Percentiles rank a stretch among this genome's conserved stretches.
These are phyloP conservation scores for Ciconia boyciana DNA, from an alignment of 2,113 vertebrate species.

Conservation along the genomic window DNA sequence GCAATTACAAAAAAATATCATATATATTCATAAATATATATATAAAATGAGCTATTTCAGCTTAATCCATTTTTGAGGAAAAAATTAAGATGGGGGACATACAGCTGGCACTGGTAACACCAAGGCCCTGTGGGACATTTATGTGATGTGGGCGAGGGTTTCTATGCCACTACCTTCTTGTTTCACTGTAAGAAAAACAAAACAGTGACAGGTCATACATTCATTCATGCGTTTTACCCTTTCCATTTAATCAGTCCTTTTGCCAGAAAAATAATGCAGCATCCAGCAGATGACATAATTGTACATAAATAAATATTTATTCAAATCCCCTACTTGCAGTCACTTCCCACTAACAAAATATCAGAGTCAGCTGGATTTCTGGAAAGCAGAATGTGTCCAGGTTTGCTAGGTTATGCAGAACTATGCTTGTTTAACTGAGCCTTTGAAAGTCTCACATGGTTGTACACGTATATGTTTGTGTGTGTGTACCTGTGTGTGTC, in stretches of 20 bases:
- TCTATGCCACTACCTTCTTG: neutral
- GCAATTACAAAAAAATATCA: neutral
- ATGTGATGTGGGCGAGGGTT: neutral
- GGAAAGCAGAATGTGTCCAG: neutral
- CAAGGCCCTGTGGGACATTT: neutral
- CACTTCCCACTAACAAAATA: slow-evolving; percentile 1
- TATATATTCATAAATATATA: neutral
- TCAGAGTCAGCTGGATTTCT: neutral
- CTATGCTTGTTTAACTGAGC: neutral
- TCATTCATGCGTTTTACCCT: neutral
- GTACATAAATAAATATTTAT: slow-evolving; percentile 18
- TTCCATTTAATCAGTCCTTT: neutral
- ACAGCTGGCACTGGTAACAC: neutral
- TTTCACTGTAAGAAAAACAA: neutral
- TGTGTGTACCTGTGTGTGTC: neutral
- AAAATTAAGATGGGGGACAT: neutral
- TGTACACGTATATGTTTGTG: neutral
- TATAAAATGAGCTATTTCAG: neutral
- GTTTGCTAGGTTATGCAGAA: neutral
- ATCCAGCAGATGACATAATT: neutral
- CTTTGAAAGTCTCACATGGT: neutral
- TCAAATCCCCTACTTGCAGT: neutral
- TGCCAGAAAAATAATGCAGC: neutral
- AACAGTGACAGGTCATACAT: neutral
- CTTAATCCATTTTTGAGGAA: neutral